Conservation (phyloP, 2,113 vertebrate genomes). For the Egretta garzetta region DNA sequence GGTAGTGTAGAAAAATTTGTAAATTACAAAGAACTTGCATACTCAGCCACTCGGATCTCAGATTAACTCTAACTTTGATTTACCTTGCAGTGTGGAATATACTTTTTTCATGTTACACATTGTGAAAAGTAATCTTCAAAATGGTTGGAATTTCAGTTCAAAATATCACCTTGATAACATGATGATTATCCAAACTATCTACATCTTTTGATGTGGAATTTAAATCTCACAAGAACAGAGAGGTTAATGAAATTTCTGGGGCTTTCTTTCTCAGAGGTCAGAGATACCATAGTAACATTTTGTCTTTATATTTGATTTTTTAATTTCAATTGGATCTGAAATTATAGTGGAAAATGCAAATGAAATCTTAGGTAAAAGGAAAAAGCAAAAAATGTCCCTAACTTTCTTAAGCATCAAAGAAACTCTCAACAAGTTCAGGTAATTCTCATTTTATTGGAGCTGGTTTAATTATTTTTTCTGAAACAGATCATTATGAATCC, state of each 20-base stretch:
- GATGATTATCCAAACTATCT: neutral
- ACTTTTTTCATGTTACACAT: neutral
- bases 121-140: neutral
- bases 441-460: neutral
- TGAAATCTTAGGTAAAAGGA: neutral
- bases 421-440: neutral
- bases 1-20: neutral
- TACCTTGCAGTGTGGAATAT: neutral
- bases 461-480: constrained; percentile 35
- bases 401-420: neutral
- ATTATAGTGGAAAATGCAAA: neutral
- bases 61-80: neutral
- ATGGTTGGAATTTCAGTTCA: neutral
- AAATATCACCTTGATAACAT: neutral
- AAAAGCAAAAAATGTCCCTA: neutral
- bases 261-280: neutral
- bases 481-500: neutral
- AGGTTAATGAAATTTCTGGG: constrained; percentile 38
- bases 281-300: neutral
- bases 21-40: neutral
- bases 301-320: neutral
- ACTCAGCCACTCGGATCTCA: neutral
- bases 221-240: neutral
- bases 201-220: neutral
- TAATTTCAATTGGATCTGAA: neutral